A percentile compares a stretch with the other conserved stretches of the same genome.
Conservation (phyloP, 2,797 vertebrate species). For the Pantherophis vulpinus region DNA sequence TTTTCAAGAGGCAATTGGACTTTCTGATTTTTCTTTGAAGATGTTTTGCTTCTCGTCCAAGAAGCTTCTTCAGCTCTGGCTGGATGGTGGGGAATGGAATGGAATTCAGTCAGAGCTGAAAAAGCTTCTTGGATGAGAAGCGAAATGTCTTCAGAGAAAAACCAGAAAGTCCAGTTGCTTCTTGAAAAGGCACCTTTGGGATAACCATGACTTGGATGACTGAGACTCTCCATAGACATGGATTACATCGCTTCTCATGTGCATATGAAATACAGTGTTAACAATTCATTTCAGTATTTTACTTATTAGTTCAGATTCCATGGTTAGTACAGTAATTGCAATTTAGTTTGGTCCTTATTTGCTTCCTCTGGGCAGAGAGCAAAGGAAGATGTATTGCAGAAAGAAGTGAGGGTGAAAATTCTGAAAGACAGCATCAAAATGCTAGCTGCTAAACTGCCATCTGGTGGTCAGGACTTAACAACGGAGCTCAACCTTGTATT, state of each 20-base stretch:
- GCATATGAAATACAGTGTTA: not conserved
- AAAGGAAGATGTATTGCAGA: slow-evolving; percentile 98
- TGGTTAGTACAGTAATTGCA: not conserved
- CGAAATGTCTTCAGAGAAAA: no score
- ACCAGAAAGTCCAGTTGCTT: no score
- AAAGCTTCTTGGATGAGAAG: no score
- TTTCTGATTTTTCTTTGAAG: no score
- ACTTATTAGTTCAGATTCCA: not conserved
- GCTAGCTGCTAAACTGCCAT: slow-evolving; percentile 79
- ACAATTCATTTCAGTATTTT: not conserved
- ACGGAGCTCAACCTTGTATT: slow-evolving; percentile 82
- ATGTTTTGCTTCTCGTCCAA: no score
- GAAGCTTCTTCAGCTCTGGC: no score
- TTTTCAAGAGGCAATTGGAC: no score
- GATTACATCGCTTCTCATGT: not conserved
- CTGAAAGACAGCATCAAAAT: slow-evolving; percentile 93
- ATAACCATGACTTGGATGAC: no score
- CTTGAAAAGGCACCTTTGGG: no score
- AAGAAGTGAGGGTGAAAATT: slow-evolving; percentile 97
- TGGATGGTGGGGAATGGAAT: no score
- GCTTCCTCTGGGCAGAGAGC: slow-evolving; percentile 78
- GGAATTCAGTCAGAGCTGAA: no score
- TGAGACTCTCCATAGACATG: not conserved
- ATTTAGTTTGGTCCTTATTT: not conserved
- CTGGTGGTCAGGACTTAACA: slow-evolving; percentile 81